A percentile compares a stretch with the other conserved stretches of the same genome.
Evolutionary conservation across 2,797 vertebrate species (phyloP).

Genomic region (Ctenosaura bakeri): DNA sequence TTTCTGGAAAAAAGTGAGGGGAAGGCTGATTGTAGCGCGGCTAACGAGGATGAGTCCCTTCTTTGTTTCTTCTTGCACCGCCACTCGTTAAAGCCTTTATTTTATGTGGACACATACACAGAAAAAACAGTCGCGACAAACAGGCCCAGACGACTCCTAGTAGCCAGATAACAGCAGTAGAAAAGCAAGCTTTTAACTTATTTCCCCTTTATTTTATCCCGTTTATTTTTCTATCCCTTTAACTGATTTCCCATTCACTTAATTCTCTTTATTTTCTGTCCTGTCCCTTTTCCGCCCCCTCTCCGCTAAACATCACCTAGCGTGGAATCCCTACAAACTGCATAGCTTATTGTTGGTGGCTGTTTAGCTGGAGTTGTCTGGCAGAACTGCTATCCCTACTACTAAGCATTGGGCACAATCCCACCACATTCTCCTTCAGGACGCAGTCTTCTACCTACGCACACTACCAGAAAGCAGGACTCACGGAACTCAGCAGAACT

Average conservation of each 20-base stretch:
- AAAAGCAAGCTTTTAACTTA: background rate
- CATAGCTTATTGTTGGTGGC: background rate
- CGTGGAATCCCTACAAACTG: slow-evolving; percentile 39
- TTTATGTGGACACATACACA: background rate
- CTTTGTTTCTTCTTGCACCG: no score
- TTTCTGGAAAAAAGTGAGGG: background rate
- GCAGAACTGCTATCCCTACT: background rate
- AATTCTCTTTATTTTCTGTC: background rate
- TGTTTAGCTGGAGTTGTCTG: background rate
- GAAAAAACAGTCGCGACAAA: background rate
- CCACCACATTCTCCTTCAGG: background rate
- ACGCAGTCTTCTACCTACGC: background rate
- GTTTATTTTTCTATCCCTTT: background rate
- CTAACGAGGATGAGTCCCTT: no score
- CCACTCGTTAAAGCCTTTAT: background rate
- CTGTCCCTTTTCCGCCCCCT: background rate
- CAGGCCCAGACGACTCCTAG: background rate
- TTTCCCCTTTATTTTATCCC: background rate
- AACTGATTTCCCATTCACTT: background rate
- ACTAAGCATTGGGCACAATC: background rate
- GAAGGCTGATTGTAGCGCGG: background rate
- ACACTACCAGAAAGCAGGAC: background rate
- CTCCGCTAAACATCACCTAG: background rate
- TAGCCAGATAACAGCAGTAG: background rate
- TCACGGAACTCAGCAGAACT: no score